Evolutionary conservation across 2,888 invertebrate species (phyloP).

Genomic region (Mesorhabditis sp.): DNA sequence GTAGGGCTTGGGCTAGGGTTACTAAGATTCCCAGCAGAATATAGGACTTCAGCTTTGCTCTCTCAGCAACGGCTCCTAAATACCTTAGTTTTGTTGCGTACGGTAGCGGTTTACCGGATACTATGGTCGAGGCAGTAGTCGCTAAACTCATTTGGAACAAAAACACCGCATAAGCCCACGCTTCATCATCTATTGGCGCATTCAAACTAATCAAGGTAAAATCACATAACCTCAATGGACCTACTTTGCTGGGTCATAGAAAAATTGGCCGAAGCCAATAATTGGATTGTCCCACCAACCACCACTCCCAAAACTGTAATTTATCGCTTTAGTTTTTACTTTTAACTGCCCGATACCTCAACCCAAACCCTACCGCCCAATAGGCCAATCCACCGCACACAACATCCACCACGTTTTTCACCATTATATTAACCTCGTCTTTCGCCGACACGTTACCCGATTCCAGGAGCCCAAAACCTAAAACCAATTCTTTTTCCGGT

Average conservation of each 20-base stretch:
- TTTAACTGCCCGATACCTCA: slow-evolving; percentile 72
- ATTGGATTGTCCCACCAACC: slow-evolving; percentile 41
- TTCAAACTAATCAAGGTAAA: not conserved
- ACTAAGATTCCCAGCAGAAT: slow-evolving; percentile 33
- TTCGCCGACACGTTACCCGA: slow-evolving; percentile 40
- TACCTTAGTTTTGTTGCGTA: not conserved
- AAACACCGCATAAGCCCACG: slow-evolving; percentile 24
- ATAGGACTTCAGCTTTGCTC: slow-evolving; percentile 38
- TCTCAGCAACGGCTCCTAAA: slow-evolving; percentile 40
- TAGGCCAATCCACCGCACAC: slow-evolving; percentile 86
- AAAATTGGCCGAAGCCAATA: slow-evolving; percentile 53
- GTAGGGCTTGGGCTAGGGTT: slow-evolving; percentile 44
- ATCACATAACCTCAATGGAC: not conserved
- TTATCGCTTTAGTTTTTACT: too few relatives aligned
- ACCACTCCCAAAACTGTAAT: slow-evolving; percentile 31
- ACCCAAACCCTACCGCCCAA: slow-evolving; percentile 89
- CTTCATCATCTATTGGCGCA: slow-evolving; percentile 18
- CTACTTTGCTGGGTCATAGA: not conserved
- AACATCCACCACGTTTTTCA: slow-evolving; percentile 79
- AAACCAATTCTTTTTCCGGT: not conserved
- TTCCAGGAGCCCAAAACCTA: slow-evolving; percentile 45
- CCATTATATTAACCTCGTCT: slow-evolving; percentile 70
- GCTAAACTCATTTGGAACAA: slow-evolving; percentile 5
- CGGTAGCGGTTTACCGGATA: slow-evolving; percentile 26
- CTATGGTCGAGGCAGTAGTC: slow-evolving; percentile 29